These are phyloP conservation scores for Harpalus rubripes DNA, from an alignment of 2,888 invertebrate genomes.

Conservation along the genomic window DNA sequence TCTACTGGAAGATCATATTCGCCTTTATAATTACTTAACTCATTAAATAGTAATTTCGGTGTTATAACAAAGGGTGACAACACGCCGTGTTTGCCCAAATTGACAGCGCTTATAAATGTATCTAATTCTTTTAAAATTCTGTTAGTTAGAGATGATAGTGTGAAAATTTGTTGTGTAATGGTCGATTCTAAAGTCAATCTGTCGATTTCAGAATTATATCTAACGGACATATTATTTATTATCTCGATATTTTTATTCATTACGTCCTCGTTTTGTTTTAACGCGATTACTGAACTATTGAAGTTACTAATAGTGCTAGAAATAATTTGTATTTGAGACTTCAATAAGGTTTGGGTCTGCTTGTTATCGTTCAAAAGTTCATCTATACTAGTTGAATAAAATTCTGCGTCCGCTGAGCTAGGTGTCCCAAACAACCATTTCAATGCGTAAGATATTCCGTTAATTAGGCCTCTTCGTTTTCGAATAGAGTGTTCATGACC, in stretches of 20 bases:
- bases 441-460: slow-evolving; percentile 67
- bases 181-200: slow-evolving; percentile 54
- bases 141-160: slow-evolving; percentile 59
- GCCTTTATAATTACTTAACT: slow-evolving; percentile 67
- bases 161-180: slow-evolving; percentile 60
- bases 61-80: slow-evolving; percentile 67
- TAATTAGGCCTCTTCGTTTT: slow-evolving; percentile 66
- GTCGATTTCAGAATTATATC: slow-evolving; percentile 44
- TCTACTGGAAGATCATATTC: slow-evolving; percentile 62
- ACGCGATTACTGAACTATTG: slow-evolving; percentile 65
- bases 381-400: slow-evolving; percentile 65
- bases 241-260: slow-evolving; percentile 62
- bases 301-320: slow-evolving; percentile 68
- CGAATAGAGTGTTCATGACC: slow-evolving; percentile 5
- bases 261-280: slow-evolving; percentile 62
- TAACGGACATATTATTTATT: slow-evolving; percentile 65
- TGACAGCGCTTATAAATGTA: slow-evolving; percentile 67
- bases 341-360: slow-evolving; percentile 67
- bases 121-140: slow-evolving; percentile 63
- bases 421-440: slow-evolving; percentile 68
- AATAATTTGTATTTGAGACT: slow-evolving; percentile 69
- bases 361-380: slow-evolving; percentile 65
- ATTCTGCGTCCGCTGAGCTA: slow-evolving; percentile 66
- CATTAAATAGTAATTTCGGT: slow-evolving; percentile 63
- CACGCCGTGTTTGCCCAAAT: slow-evolving; percentile 68